Conservation (phyloP, 2,888 invertebrate species). For the Lithosia quadra region DNA sequence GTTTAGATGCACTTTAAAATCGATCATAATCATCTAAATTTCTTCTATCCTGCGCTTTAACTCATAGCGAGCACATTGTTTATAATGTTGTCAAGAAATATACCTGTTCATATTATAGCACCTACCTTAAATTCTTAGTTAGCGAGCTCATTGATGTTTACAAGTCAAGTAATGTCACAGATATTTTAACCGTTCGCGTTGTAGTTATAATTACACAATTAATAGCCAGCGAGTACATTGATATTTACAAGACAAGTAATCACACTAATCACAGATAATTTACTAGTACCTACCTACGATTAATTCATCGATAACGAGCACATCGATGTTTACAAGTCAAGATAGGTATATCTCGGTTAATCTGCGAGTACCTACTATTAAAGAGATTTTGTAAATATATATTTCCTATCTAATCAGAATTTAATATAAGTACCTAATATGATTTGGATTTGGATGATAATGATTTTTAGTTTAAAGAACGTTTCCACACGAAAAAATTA, state of each 20-base stretch:
- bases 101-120: too few species aligned
- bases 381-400: not conserved
- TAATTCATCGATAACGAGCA: not conserved
- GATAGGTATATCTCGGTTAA: not conserved
- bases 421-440: not conserved
- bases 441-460: too few species aligned
- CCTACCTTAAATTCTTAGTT: not conserved
- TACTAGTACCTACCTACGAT: not conserved
- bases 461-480: too few species aligned
- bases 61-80: not conserved
- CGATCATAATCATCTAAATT: too few species aligned
- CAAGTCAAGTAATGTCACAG: not conserved
- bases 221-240: not conserved
- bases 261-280: too few species aligned
- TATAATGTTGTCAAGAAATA: not conserved
- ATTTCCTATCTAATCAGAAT: not conserved
- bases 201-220: too few species aligned
- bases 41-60: too few species aligned
- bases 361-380: not conserved
- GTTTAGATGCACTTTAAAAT: too few species aligned
- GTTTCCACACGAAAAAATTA: not conserved
- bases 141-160: not conserved
- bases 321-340: not conserved
- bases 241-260: not conserved
- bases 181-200: not conserved